A percentile compares a stretch with the other conserved stretches of the same genome.
Evolutionary conservation across 2,113 vertebrate genomes (phyloP).

Genomic region (Cottus gobio): DNA sequence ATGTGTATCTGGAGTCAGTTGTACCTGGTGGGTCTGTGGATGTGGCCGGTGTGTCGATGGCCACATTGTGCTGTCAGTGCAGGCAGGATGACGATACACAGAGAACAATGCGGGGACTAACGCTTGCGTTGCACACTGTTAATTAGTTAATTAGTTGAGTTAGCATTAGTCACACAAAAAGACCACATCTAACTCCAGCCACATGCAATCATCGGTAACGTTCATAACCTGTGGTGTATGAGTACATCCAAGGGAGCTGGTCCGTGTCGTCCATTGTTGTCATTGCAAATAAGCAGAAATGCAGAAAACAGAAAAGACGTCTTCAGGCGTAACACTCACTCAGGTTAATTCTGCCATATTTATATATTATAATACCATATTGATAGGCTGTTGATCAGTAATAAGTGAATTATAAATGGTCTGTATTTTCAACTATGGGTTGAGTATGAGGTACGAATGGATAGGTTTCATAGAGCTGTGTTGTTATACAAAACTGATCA

Average conservation of each 20-base stretch:
- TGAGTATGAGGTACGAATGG: background rate
- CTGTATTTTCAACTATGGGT: background rate
- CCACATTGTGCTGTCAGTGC: background rate
- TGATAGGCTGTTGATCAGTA: background rate
- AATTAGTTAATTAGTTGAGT: no score
- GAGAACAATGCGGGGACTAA: no score
- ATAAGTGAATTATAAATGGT: background rate
- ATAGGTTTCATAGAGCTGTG: background rate
- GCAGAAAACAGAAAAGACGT: background rate
- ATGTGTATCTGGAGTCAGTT: background rate
- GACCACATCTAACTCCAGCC: background rate
- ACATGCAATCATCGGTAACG: background rate
- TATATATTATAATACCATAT: background rate
- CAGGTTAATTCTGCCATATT: background rate
- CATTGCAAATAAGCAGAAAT: slow-evolving; percentile 12
- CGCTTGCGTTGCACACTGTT: background rate
- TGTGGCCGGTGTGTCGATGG: background rate
- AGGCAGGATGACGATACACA: background rate
- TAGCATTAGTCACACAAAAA: background rate
- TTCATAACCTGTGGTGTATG: background rate
- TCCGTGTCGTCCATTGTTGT: background rate
- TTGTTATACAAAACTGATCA: background rate
- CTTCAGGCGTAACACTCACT: background rate
- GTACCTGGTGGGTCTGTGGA: background rate
- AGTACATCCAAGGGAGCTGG: background rate